A percentile compares a stretch with the other conserved stretches of the same genome.
Conservation (phyloP, 2,888 invertebrate species). For the Andrena praecox region DNA sequence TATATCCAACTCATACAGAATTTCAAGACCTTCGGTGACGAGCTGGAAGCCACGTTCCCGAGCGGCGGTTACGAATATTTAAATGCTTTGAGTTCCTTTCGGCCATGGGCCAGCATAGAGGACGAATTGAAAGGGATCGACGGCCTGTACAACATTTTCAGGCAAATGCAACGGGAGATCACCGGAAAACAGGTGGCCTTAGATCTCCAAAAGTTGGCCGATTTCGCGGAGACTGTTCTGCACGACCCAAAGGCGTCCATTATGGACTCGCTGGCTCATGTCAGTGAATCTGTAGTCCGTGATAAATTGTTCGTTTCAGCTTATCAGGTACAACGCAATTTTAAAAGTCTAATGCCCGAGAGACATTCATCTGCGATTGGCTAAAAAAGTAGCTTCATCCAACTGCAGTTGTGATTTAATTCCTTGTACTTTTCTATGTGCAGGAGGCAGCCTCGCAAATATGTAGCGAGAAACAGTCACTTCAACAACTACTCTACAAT, state of each 20-base stretch:
- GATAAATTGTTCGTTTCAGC: constrained; percentile 89
- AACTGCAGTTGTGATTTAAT: neutral
- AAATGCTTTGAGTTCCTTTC: constrained; percentile 83
- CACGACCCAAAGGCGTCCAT: constrained; percentile 88
- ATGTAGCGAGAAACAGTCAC: constrained; percentile 91
- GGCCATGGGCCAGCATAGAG: constrained; percentile 89
- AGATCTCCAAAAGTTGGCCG: constrained; percentile 87
- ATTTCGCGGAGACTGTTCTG: constrained; percentile 89
- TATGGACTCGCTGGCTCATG: constrained; percentile 86
- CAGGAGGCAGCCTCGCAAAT: constrained; percentile 89
- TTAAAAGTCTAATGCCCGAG: neutral
- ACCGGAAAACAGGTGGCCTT: constrained; percentile 79
- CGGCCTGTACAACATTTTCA: constrained; percentile 89
- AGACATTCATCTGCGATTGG: neutral
- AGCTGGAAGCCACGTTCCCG: constrained; percentile 83
- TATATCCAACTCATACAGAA: constrained; percentile 87
- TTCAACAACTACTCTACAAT: constrained; percentile 93
- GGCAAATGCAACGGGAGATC: constrained; percentile 86
- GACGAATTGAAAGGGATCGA: constrained; percentile 88
- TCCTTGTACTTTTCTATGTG: constrained; percentile 69
- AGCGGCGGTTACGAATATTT: constrained; percentile 66
- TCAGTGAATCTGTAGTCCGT: constrained; percentile 88
- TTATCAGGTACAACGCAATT: constrained; percentile 87
- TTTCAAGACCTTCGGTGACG: constrained; percentile 87
- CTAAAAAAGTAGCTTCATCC: neutral